Evolutionary conservation across 1,140 invertebrate genomes (phyloP).

Genomic region (Bombus confusus): DNA sequence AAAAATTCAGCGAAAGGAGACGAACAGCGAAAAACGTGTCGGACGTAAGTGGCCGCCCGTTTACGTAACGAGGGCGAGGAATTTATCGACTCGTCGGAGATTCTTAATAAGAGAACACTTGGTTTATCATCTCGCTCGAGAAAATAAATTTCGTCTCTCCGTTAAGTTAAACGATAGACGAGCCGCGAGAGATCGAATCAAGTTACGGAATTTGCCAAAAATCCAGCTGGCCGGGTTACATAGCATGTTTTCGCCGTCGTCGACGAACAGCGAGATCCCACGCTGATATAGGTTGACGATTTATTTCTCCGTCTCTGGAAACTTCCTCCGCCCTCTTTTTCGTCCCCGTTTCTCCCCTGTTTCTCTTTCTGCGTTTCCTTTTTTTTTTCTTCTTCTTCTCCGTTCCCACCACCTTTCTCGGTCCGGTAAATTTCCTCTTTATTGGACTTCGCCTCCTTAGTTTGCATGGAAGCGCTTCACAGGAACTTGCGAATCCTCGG

Average conservation of each 20-base stretch:
- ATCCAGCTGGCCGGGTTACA: neutral
- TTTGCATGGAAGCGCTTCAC: neutral
- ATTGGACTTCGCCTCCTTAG: neutral
- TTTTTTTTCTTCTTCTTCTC: no score
- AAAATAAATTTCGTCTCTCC: no score
- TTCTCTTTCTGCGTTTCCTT: neutral
- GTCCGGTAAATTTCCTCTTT: conserved; percentile 23
- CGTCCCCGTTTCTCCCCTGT: neutral
- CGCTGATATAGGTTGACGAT: conserved; percentile 1
- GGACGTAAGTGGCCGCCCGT: no score
- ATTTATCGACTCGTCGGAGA: no score
- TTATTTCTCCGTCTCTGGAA: neutral
- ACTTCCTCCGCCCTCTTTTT: neutral
- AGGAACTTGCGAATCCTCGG: neutral
- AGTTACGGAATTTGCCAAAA: conserved; percentile 9
- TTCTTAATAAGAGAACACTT: no score
- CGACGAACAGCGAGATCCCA: neutral
- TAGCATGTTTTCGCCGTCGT: neutral
- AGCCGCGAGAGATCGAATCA: neutral
- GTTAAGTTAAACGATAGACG: no score
- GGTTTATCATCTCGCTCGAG: no score
- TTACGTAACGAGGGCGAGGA: no score
- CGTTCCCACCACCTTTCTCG: neutral
- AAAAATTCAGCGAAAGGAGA: no score
- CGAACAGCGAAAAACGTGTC: no score